Evolutionary conservation across 2,797 vertebrate species (phyloP).

Genomic region (Bucorvus abyssinicus): DNA sequence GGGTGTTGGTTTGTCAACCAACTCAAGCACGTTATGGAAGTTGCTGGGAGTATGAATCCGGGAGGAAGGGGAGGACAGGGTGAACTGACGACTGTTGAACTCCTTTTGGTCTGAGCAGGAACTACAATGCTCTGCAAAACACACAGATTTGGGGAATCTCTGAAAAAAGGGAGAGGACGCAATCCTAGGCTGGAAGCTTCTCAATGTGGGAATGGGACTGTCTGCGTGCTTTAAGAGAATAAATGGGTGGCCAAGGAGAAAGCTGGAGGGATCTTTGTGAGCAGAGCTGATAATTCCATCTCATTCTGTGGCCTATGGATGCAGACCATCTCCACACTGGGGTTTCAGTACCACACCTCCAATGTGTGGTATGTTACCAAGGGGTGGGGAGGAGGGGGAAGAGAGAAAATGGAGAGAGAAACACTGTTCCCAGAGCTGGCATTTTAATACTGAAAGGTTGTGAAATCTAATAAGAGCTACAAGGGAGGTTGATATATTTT

Average conservation of each 20-base stretch:
- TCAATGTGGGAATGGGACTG: background rate
- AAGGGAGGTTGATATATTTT: constrained; percentile 67
- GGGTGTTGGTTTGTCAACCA: background rate
- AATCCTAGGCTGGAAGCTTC: background rate
- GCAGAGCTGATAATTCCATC: background rate
- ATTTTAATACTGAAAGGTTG: constrained; percentile 81
- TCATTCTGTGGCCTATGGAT: background rate
- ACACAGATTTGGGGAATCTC: background rate
- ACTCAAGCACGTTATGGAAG: background rate
- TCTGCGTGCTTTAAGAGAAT: background rate
- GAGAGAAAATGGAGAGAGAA: constrained; percentile 64
- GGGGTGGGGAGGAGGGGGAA: background rate
- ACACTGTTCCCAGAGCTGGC: constrained; percentile 62
- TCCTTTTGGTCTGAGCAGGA: background rate
- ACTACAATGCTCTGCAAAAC: background rate
- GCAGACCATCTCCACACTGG: background rate
- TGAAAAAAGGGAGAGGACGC: background rate
- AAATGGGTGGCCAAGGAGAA: background rate
- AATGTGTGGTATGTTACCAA: background rate
- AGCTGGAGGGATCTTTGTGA: background rate
- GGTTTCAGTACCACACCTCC: background rate
- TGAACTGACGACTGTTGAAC: background rate
- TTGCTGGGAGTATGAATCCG: background rate
- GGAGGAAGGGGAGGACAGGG: background rate
- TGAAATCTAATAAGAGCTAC: constrained; percentile 81